Conservation (phyloP, 2,888 invertebrate genomes). For the Rhamphomyia laevipes region DNA sequence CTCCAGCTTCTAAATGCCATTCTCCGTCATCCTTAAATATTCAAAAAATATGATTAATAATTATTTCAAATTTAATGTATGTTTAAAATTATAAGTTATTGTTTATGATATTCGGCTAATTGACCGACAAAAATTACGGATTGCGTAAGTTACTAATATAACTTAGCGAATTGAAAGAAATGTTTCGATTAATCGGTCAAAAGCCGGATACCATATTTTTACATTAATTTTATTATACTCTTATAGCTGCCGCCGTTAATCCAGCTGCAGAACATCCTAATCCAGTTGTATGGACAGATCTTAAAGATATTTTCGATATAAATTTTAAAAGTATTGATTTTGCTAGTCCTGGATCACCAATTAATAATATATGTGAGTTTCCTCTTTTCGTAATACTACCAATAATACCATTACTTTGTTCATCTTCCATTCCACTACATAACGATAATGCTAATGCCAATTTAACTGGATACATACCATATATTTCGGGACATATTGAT, state of each 20-base stretch:
- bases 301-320: constrained; percentile 38
- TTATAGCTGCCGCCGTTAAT: constrained; percentile 75
- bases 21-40: constrained; percentile 64
- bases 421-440: constrained; percentile 30
- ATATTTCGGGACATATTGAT: constrained; percentile 73
- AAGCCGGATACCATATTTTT: no score
- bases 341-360: constrained; percentile 84
- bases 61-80: no score
- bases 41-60: constrained; percentile 2
- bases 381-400: constrained; percentile 47
- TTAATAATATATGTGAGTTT: constrained; percentile 72
- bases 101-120: no score
- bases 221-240: no score
- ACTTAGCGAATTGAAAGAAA: constrained; percentile 1
- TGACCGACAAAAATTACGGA: no score
- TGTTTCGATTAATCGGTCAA: no score
- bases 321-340: constrained; percentile 75
- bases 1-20: constrained; percentile 87
- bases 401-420: constrained; percentile 39
- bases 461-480: constrained; percentile 79
- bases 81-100: no score
- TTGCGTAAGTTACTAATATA: no score
- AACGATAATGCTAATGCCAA: constrained; percentile 63
- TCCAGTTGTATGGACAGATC: constrained; percentile 77
- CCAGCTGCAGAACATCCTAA: constrained; percentile 79